Evolutionary conservation across 2,797 vertebrate genomes (phyloP).

Genomic region (Bradypodion ventrale): DNA sequence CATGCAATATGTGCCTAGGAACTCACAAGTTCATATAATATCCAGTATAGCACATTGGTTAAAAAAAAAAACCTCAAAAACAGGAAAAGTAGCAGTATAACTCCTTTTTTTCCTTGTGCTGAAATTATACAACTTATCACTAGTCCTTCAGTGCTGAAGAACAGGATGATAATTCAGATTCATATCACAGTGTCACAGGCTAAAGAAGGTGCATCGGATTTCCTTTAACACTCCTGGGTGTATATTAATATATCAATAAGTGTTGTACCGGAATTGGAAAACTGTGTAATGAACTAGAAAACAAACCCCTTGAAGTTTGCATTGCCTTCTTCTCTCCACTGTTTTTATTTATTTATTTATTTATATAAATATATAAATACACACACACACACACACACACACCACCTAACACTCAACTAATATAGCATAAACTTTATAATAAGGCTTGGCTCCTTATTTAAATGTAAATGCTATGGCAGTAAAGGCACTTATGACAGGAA

Average conservation of each 20-base stretch:
- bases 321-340: neutral
- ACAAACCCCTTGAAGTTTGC: neutral
- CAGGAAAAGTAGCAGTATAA: no score
- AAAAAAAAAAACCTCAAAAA: no score
- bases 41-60: neutral
- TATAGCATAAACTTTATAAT: neutral
- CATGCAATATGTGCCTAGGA: neutral
- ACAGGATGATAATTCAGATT: neutral
- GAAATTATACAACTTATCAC: neutral
- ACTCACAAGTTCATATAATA: neutral
- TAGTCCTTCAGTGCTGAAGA: neutral
- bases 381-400: no score
- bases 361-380: no score
- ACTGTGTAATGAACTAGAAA: neutral
- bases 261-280: neutral
- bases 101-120: neutral
- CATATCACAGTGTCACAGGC: neutral
- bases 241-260: neutral
- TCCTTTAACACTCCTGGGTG: neutral
- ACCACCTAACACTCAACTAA: neutral
- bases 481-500: neutral
- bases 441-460: neutral
- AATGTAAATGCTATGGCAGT: neutral
- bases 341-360: no score
- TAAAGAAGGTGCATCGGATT: neutral